Conservation (phyloP, 2,888 invertebrate genomes). For the Leucania comma region DNA sequence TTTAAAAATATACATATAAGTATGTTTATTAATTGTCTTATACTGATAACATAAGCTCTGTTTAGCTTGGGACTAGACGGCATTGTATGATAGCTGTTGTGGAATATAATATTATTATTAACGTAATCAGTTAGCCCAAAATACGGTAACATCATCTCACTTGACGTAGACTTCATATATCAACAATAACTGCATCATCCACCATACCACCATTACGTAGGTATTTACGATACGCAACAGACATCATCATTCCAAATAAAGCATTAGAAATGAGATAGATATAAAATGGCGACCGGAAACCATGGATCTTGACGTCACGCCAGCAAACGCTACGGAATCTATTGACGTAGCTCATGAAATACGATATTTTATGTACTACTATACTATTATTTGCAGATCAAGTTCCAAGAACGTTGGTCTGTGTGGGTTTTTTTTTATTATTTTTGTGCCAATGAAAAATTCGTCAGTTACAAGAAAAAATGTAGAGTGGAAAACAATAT, state of each 20-base stretch:
- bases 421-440: background rate
- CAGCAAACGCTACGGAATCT: constrained; percentile 23
- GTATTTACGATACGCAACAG: background rate
- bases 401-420: constrained; percentile 33
- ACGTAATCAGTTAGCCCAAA: background rate
- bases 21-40: no score
- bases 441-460: background rate
- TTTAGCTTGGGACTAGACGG: no score
- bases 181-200: constrained; percentile 2
- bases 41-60: no score
- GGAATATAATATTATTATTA: no score
- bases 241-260: constrained; percentile 35
- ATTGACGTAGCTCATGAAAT: constrained; percentile 52
- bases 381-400: constrained; percentile 35
- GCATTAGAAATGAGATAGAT: constrained; percentile 26
- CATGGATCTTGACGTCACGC: constrained; percentile 46
- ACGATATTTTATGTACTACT: constrained; percentile 36
- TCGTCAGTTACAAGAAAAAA: background rate
- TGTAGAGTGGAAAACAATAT: background rate
- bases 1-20: no score
- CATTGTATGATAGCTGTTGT: no score
- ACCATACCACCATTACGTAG: constrained; percentile 6
- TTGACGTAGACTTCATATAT: constrained; percentile 1
- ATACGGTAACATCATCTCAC: background rate
- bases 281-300: constrained; percentile 45